Base-by-base conservation (phyloP, 2,888 invertebrate genomes). In the Calameuta idolon region DNA sequence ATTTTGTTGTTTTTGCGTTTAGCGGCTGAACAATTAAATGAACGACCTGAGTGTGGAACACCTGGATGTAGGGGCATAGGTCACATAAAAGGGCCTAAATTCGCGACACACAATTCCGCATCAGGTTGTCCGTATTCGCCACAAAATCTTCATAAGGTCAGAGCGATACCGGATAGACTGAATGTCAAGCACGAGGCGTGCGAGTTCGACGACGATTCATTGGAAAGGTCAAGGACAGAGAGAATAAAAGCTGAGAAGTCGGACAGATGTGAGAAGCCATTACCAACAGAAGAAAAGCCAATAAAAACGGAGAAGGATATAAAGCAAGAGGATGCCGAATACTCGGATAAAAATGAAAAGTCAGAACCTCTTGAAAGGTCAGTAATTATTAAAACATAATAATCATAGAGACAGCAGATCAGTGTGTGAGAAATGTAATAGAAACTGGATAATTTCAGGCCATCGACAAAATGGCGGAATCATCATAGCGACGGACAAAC, bases 61-160 rank as follows among this genome's bases (percentile, higher is more conserved):
- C 94, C 95, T 69, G 98, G 98, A 0, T 98, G 98, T 90, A 95
- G 96, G 81, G 98, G 98, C 23, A 94, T 96, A 85, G 98, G 98
- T n/a, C 97, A 98, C 89, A 94, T 95, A 75, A 95, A 95, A 88
- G 97, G 97, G 76, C 95, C 96, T 31, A 95, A 95, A 89, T 95
- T 94, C 90, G 94, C 95, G 81, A 94, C 94, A 76, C 97, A 97
- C 92, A 93, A 94, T 77, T 93, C 94, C 33, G 94, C 94, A n/a
- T 93, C 94, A 75, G 94, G 95, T 78, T 97, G 97, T 90, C 97
- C 97, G 0, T 97, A 97, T 92, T 93, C 94, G 0, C 90, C 93
- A 31, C 93, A 93, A 83, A 94, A 94, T 90, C 90, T 94, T 75
- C 92, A 92, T 82, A 91, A 92, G 83, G 92, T 89, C 4, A 88